Conservation (phyloP, 2,888 invertebrate species). For the Tortricodes alternella region DNA sequence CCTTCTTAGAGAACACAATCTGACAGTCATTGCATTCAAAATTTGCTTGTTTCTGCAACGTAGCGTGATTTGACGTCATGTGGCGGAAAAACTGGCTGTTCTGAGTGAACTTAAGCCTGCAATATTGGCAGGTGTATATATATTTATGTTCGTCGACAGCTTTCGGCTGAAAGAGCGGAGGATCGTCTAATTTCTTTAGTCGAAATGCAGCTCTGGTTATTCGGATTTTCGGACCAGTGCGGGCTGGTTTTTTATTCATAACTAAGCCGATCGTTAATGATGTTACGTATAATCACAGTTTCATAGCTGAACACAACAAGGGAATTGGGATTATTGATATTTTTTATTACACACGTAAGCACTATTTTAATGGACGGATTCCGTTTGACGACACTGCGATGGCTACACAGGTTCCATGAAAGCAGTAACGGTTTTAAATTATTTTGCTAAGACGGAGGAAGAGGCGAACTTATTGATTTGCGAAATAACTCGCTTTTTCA, state of each 20-base stretch:
- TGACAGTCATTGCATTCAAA: slow-evolving; percentile 73
- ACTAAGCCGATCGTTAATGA: slow-evolving; percentile 41
- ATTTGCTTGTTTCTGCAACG: slow-evolving; percentile 63
- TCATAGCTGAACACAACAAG: slow-evolving; percentile 11
- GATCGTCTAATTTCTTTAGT: slow-evolving; percentile 52
- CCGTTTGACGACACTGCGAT: background rate
- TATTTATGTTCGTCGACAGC: slow-evolving; percentile 55
- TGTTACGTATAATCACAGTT: slow-evolving; percentile 8
- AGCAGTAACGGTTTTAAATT: background rate
- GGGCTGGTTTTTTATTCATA: slow-evolving; percentile 71
- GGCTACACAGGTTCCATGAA: background rate
- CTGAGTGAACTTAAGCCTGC: slow-evolving; percentile 68
- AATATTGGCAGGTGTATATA: slow-evolving; percentile 71
- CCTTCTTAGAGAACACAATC: slow-evolving; percentile 65
- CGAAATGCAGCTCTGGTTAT: slow-evolving; percentile 61
- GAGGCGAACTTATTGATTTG: slow-evolving; percentile 17
- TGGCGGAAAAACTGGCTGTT: slow-evolving; percentile 75
- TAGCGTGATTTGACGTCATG: slow-evolving; percentile 71
- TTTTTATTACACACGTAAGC: slow-evolving; percentile 28
- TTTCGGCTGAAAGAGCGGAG: slow-evolving; percentile 28
- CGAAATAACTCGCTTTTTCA: slow-evolving; percentile 14
- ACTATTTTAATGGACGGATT: slow-evolving; percentile 18
- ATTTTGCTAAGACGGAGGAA: slow-evolving; percentile 3
- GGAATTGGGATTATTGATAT: slow-evolving; percentile 1
- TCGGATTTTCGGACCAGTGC: slow-evolving; percentile 69